phyloP scores from a whole-genome alignment of 1,140 invertebrate species.

The Sminthurides bifidus region DNA sequence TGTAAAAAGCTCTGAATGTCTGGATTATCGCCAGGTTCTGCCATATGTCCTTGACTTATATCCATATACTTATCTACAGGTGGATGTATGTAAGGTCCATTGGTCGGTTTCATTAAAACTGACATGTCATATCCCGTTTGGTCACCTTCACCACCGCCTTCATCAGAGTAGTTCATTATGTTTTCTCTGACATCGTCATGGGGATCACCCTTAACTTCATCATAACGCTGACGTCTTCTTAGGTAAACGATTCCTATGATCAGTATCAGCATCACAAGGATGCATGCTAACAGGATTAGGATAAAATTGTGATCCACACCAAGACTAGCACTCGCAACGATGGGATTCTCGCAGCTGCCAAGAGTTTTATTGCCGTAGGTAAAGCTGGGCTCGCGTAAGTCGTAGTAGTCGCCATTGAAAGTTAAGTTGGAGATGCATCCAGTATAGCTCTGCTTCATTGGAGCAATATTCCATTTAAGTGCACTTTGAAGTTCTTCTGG shows the following conservation, averaged over 20 bases:
- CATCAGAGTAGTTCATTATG: conserved; percentile 93
- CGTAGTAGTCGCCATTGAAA: conserved; percentile 63
- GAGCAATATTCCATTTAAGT: conserved; percentile 50
- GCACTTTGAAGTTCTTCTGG: conserved; percentile 44
- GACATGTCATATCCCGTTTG: conserved; percentile 82
- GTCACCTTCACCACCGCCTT: conserved; percentile 90
- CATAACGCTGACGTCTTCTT: conserved; percentile 53
- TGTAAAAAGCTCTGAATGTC: conserved; percentile 84
- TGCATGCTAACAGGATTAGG: conserved; percentile 67
- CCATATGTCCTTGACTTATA: conserved; percentile 24
- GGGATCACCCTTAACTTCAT: conserved; percentile 77
- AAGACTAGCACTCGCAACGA: conserved; percentile 59
- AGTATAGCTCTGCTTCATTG: conserved; percentile 53
- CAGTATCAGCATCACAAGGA: conserved; percentile 63
- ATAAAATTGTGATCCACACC: conserved; percentile 71
- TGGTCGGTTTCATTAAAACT: conserved; percentile 61
- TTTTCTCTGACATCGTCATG: conserved; percentile 92
- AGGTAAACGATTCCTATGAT: conserved; percentile 77
- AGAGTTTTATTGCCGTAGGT: conserved; percentile 45
- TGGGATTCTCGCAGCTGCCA: conserved; percentile 56
- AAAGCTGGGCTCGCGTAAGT: conserved; percentile 58
- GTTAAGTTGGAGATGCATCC: conserved; percentile 80
- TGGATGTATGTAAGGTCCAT: conserved; percentile 41
- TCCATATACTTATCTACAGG: conserved; percentile 36
- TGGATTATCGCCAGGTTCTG: conserved; percentile 47